Percentiles rank a stretch among this genome's conserved stretches.
These are phyloP conservation scores for Peromyscus eremicus DNA, from an alignment of 2,797 vertebrate genomes.

Conservation along the genomic window DNA sequence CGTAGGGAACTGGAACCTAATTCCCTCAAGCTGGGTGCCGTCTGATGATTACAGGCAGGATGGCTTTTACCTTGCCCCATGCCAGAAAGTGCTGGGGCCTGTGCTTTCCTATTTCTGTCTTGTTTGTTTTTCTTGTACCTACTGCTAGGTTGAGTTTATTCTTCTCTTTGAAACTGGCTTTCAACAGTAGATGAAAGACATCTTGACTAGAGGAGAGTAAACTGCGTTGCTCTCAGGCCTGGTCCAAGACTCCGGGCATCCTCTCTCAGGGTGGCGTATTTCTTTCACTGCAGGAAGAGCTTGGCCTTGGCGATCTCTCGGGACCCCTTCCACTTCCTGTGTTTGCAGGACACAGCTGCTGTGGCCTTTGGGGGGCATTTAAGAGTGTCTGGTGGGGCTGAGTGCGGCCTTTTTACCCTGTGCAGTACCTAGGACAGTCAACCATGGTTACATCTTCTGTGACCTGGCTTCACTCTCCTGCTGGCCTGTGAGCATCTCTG, in stretches of 20 bases:
- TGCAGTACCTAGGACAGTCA: neutral
- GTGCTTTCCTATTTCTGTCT: neutral
- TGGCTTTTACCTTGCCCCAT: neutral
- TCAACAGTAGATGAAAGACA: neutral
- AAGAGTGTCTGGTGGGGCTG: neutral
- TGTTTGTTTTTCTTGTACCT: neutral
- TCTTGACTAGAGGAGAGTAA: neutral
- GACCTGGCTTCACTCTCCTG: neutral
- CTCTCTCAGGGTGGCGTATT: neutral
- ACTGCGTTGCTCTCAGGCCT: neutral
- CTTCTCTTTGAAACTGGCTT: neutral
- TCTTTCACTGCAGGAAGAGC: neutral
- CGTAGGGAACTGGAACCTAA: neutral
- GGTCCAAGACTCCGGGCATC: neutral
- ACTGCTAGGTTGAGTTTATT: neutral
- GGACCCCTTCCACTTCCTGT: neutral
- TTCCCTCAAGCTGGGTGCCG: neutral
- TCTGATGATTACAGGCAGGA: neutral
- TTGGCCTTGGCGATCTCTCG: neutral
- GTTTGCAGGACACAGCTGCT: neutral
- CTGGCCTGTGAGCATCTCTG: neutral
- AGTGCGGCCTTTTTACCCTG: neutral
- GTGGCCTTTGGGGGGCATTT: neutral
- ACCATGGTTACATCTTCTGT: fast-evolving
- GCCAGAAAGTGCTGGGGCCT: neutral